Conservation (phyloP, 2,888 invertebrate species). For the Cremastinae sp. region DNA sequence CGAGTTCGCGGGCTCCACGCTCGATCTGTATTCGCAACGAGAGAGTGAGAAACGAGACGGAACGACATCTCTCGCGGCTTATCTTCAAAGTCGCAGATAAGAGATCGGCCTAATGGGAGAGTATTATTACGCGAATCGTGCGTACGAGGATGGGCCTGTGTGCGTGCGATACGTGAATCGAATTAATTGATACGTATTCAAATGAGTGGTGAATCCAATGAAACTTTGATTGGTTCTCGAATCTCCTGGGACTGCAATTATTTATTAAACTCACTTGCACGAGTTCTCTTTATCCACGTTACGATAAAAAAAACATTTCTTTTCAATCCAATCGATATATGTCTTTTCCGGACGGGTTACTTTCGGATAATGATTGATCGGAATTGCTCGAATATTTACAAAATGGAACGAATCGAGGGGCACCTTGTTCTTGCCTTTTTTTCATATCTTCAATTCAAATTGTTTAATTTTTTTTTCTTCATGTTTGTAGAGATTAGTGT, state of each 20-base stretch:
- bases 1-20: slow-evolving; percentile 1
- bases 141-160: not conserved
- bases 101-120: slow-evolving; percentile 12
- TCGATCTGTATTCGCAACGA: not conserved
- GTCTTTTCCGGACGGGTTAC: not conserved
- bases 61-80: slow-evolving; percentile 44
- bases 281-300: not conserved
- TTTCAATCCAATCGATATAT: no score
- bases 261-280: slow-evolving; percentile 7
- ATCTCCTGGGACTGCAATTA: not conserved
- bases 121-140: not conserved
- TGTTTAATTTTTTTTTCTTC: no score
- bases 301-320: no score
- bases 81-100: slow-evolving; percentile 59
- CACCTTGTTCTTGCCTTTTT: no score
- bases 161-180: slow-evolving; percentile 48
- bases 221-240: slow-evolving; percentile 25
- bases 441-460: not conserved
- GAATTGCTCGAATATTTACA: no score
- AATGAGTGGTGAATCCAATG: slow-evolving; percentile 22
- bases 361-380: no score
- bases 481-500: no score
- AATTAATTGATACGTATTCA: slow-evolving; percentile 47
- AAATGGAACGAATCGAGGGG: no score
- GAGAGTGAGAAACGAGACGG: slow-evolving; percentile 7